Base-by-base conservation (phyloP, 2,797 vertebrate species). In the Chaunax sp. region DNA sequence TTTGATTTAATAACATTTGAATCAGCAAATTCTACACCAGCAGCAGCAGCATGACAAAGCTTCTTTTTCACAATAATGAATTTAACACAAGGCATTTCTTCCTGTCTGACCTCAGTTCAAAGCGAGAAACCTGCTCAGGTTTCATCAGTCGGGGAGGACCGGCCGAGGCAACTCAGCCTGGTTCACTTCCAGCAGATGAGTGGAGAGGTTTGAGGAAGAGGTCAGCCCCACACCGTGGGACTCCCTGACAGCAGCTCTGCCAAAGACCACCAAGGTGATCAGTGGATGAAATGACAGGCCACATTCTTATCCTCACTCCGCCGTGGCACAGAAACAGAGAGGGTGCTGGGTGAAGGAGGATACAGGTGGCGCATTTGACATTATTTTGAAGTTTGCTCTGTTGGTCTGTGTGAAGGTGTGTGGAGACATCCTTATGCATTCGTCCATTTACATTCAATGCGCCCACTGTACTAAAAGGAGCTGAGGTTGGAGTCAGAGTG, bases 211-310 rank as follows among this genome's bases (percentile, higher is more conserved):
- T 58, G 72, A 77, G 71, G 85, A 86, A 81, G 88, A 88, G 91
- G 88, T 91, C 91, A 90, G 82, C 55, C 14, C 37, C 88, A 58
- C 86, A 67, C 75, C 45, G 62, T 85, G 51, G 87, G 83, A 81
- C 64, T 80, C 72, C 83, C 78, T 73, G 78, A 86, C 90, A 81
- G 80, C 84, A 76, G 82, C 86, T 77, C 68, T 79, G 76, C 82
- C 83, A 83, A 57, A 82, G 93, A 92, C 93, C 92, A 93, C 92
- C 90, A 87, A 83, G 82, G 81, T 74, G 88, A 84, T 78, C 22
- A 25, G 68, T 37, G 50, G 87, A 87, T 68, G 72, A 85, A 88
- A 82, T 75, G 74, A 88, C 85, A 72, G 72, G 54, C 68, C 65
- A 7, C 82, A 87, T 88, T 91, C 84, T 89, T 77, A 68, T 72